phyloP scores from a whole-genome alignment of 2,888 invertebrate genomes.

The Drosophila anomelani region DNA sequence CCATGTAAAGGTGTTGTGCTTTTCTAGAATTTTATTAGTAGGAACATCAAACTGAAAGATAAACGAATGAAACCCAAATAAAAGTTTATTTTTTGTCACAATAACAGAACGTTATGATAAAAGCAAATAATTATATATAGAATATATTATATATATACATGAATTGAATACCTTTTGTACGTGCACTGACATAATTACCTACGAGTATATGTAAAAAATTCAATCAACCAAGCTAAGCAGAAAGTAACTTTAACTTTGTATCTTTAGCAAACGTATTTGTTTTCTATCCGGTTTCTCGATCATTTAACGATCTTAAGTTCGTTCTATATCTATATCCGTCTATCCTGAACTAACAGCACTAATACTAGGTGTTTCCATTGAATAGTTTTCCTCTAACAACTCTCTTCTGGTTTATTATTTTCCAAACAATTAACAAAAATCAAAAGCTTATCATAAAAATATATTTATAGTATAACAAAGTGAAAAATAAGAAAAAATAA shows the following conservation, averaged over 20 bases:
- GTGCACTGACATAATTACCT: conserved; percentile 81
- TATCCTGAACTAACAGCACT: conserved; percentile 41
- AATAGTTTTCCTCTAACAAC: conserved; percentile 28
- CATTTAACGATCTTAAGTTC: conserved; percentile 27
- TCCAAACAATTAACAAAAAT: conserved; percentile 34
- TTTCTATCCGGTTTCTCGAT: conserved; percentile 33
- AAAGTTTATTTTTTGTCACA: conserved; percentile 77
- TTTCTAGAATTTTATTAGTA: conserved; percentile 83
- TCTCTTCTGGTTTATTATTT: conserved; percentile 39
- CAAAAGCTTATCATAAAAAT: conserved; percentile 63
- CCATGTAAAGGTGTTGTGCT: conserved; percentile 84
- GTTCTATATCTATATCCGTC: conserved; percentile 22
- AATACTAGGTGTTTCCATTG: conserved; percentile 30
- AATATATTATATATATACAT: conserved; percentile 66
- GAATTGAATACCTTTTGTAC: conserved; percentile 81
- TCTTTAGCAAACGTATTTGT: conserved; percentile 13
- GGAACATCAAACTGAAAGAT: conserved; percentile 63
- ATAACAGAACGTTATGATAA: conserved; percentile 62
- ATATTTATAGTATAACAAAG: conserved; percentile 59
- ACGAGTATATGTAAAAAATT: conserved; percentile 60
- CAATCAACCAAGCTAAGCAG: conserved; percentile 70
- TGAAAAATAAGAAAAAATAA: conserved; percentile 46
- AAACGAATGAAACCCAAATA: conserved; percentile 46
- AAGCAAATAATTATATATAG: conserved; percentile 50
- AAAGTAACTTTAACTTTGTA: conserved; percentile 26